A percentile compares a stretch with the other conserved stretches of the same genome.
phyloP scores from a whole-genome alignment of 2,113 vertebrate species.

The Nannobrachium achirus region DNA sequence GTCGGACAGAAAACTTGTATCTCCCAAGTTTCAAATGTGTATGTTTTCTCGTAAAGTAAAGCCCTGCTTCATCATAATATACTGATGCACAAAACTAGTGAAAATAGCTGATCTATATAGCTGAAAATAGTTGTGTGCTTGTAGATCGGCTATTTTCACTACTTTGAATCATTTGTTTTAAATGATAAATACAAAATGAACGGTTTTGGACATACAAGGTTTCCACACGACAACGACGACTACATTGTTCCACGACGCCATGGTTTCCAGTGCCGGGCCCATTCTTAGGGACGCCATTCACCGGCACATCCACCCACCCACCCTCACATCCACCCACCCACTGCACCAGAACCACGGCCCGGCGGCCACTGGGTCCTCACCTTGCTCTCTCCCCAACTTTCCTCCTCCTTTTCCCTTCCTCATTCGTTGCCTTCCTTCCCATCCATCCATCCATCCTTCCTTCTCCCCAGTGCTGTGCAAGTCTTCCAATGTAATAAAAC shows the following conservation, averaged over 20 bases:
- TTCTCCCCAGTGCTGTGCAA: neutral
- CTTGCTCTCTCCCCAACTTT: constrained; percentile 21
- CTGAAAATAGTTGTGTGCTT: no score
- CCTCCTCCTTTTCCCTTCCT: constrained; percentile 2
- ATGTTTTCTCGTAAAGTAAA: no score
- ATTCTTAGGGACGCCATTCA: constrained; percentile 50
- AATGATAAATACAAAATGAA: no score
- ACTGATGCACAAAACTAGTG: no score
- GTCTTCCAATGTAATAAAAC: constrained; percentile 10
- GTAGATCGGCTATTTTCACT: no score
- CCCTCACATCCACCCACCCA: constrained; percentile 10
- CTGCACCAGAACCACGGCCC: constrained; percentile 37
- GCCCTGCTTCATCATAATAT: no score
- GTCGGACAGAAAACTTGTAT: no score
- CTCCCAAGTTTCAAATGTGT: no score
- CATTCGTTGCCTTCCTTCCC: neutral
- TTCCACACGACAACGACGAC: no score
- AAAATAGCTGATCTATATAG: no score
- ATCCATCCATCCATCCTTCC: constrained; percentile 17
- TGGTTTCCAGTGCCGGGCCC: constrained; percentile 70
- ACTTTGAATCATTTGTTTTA: no score
- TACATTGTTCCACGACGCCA: constrained; percentile 80
- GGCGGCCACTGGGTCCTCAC: constrained; percentile 22
- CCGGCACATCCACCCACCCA: constrained; percentile 50
- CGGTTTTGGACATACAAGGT: no score